These are phyloP conservation scores for Labroides dimidiatus DNA, from an alignment of 2,797 vertebrate genomes.

Conservation along the genomic window DNA sequence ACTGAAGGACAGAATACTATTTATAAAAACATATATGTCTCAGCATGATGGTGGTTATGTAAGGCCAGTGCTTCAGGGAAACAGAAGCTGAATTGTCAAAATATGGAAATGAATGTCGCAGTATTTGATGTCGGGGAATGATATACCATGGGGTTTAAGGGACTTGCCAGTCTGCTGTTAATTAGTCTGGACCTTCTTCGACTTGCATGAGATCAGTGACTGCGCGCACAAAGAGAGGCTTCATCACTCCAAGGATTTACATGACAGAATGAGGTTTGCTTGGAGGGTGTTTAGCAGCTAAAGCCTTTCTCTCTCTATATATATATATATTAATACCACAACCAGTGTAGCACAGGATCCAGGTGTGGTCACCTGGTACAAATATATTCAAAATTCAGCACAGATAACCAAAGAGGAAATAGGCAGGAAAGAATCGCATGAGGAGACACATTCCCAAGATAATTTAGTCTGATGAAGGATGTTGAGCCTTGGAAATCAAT, in stretches of 20 bases:
- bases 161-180: slow-evolving; percentile 30
- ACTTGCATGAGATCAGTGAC: slow-evolving; percentile 46
- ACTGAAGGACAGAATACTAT: neutral
- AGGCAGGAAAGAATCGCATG: neutral
- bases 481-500: slow-evolving; percentile 22
- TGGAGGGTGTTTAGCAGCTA: slow-evolving; percentile 34
- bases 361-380: slow-evolving; percentile 64
- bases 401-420: slow-evolving; percentile 1
- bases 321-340: slow-evolving; percentile 11
- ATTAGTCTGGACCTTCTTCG: slow-evolving; percentile 51
- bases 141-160: slow-evolving; percentile 41
- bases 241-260: slow-evolving; percentile 45
- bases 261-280: slow-evolving; percentile 67
- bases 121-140: slow-evolving; percentile 28
- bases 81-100: slow-evolving; percentile 4
- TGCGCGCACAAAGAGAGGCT: slow-evolving; percentile 49
- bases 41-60: neutral
- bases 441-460: neutral
- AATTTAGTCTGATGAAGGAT: slow-evolving; percentile 4
- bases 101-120: slow-evolving; percentile 19
- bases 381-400: slow-evolving; percentile 12
- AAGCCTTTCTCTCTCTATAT: slow-evolving; percentile 25
- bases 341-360: slow-evolving; percentile 54
- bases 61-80: neutral
- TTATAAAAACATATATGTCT: slow-evolving; percentile 4